Evolutionary conservation across 2,888 invertebrate species (phyloP).

Genomic region (Xestia c-nigrum): DNA sequence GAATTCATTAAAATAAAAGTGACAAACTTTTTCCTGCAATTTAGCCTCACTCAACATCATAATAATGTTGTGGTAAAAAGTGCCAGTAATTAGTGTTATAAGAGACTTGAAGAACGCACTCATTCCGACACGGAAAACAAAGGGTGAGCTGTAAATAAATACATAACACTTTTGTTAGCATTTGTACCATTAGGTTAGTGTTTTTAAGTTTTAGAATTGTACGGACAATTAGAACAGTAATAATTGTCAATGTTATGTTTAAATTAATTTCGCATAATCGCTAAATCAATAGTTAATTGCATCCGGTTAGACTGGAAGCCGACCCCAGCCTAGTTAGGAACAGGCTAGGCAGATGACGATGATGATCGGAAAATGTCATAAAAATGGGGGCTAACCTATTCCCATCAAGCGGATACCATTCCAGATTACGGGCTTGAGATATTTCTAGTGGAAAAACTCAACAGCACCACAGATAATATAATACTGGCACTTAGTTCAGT

Average conservation of each 20-base stretch:
- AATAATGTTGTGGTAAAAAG: constrained; percentile 21
- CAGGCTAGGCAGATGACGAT: background rate
- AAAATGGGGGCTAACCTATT: background rate
- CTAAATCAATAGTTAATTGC: background rate
- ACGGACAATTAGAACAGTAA: background rate
- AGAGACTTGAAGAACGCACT: constrained; percentile 15
- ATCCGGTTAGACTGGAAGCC: background rate
- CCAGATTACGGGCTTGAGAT: background rate
- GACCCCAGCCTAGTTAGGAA: background rate
- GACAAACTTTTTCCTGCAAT: background rate
- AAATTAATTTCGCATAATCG: background rate
- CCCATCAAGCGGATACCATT: background rate
- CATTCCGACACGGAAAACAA: constrained; percentile 21
- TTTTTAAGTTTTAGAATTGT: background rate
- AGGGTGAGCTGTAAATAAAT: constrained; percentile 22
- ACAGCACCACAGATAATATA: no score
- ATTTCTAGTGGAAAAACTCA: background rate
- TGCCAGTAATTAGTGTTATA: constrained; percentile 41
- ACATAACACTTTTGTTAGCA: constrained; percentile 16
- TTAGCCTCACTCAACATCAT: background rate
- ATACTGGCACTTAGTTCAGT: background rate
- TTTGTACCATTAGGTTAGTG: background rate
- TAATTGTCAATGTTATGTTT: background rate
- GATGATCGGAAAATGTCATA: background rate
- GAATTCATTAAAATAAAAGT: background rate